Conservation (phyloP, 1,140 invertebrate species). For the Mercenaria mercenaria region DNA sequence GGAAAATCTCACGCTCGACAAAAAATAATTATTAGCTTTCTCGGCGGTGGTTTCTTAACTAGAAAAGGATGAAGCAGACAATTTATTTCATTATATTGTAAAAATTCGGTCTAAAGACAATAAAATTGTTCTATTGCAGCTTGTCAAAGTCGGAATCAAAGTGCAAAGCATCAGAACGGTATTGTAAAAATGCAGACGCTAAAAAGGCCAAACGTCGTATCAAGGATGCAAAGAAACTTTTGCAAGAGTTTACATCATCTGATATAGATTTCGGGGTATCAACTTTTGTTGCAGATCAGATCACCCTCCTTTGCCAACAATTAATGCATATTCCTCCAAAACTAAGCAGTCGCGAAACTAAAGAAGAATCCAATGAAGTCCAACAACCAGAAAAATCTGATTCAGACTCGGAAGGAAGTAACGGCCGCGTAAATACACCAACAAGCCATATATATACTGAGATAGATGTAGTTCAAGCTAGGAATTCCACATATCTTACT, state of each 20-base stretch:
- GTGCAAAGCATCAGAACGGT: slow-evolving; percentile 6
- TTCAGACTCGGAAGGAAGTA: slow-evolving; percentile 27
- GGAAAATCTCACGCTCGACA: too few species aligned
- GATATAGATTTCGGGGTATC: neutral
- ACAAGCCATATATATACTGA: slow-evolving; percentile 39
- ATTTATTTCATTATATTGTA: too few species aligned
- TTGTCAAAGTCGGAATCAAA: slow-evolving; percentile 49
- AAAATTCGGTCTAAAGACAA: neutral
- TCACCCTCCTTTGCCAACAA: slow-evolving; percentile 42
- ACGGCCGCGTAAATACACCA: neutral
- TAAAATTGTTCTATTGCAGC: slow-evolving; percentile 21
- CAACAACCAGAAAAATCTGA: slow-evolving; percentile 6
- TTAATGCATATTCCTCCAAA: slow-evolving; percentile 21
- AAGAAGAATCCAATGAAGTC: neutral
- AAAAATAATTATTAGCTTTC: too few species aligned
- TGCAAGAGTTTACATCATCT: slow-evolving; percentile 18
- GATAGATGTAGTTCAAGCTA: neutral
- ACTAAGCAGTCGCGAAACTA: neutral
- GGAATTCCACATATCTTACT: neutral
- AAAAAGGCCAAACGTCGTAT: slow-evolving; percentile 60
- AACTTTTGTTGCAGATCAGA: slow-evolving; percentile 30
- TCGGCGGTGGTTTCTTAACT: too few species aligned
- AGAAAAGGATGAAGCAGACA: too few species aligned
- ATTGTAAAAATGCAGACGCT: slow-evolving; percentile 37
- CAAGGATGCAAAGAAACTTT: slow-evolving; percentile 19